A percentile compares a stretch with the other conserved stretches of the same genome.
Conservation (phyloP, 2,888 invertebrate genomes). For the Dryocosmus kuriphilus region DNA sequence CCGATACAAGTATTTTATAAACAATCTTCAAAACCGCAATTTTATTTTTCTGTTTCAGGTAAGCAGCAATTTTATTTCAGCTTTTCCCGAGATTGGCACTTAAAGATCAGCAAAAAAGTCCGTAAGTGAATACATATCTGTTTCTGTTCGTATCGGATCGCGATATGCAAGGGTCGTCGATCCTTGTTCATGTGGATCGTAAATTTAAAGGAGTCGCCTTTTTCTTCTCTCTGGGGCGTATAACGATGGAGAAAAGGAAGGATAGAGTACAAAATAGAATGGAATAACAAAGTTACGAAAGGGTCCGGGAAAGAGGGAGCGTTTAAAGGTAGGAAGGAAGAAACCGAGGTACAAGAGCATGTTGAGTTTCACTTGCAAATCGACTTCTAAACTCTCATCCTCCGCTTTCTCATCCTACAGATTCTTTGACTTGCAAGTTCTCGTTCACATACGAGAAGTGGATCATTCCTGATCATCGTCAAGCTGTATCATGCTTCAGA, state of each 20-base stretch:
- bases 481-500: conserved; percentile 59
- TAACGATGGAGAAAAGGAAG: conserved; percentile 49
- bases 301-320: conserved; percentile 43
- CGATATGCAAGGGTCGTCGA: conserved; percentile 66
- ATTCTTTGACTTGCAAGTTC: conserved; percentile 44
- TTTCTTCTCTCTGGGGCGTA: conserved; percentile 51
- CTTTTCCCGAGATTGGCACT: background rate
- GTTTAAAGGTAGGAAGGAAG: conserved; percentile 45
- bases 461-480: conserved; percentile 46
- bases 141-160: conserved; percentile 61
- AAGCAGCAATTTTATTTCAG: conserved; percentile 1
- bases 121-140: conserved; percentile 11
- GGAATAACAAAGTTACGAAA: conserved; percentile 19
- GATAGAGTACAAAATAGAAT: conserved; percentile 18
- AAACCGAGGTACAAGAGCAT: conserved; percentile 39
- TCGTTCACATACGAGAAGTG: conserved; percentile 47
- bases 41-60: conserved; percentile 20
- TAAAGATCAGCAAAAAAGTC: background rate
- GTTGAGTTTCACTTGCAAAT: conserved; percentile 73
- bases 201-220: conserved; percentile 66
- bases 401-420: conserved; percentile 43
- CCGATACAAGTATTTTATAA: conserved; percentile 20
- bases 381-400: conserved; percentile 69
- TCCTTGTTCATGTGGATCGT: conserved; percentile 66
- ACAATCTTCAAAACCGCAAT: conserved; percentile 6